Conservation (phyloP, 2,888 invertebrate genomes). For the Girardia tigrina region DNA sequence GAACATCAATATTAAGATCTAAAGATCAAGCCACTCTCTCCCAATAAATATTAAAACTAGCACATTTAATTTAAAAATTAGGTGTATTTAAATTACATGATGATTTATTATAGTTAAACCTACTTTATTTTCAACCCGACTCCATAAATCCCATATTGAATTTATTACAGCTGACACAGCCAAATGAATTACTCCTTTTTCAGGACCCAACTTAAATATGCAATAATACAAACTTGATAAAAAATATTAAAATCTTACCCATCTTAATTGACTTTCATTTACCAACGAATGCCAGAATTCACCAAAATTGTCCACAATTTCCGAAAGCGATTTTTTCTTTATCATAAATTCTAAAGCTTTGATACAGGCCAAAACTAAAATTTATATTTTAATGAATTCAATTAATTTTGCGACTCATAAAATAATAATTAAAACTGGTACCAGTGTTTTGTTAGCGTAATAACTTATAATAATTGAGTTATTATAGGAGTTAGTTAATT, state of each 20-base stretch:
- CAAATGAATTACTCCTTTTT: slow-evolving; percentile 74
- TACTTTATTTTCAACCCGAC: slow-evolving; percentile 62
- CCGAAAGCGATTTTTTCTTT: not conserved
- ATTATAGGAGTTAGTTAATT: too few relatives aligned
- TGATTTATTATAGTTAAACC: not conserved
- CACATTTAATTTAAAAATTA: not conserved
- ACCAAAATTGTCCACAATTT: slow-evolving; percentile 55
- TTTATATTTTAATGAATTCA: too few relatives aligned
- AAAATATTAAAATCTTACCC: slow-evolving; percentile 56
- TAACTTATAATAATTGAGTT: too few relatives aligned
- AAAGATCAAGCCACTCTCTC: too few relatives aligned
- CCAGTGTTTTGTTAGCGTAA: too few relatives aligned
- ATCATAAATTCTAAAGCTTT: slow-evolving; percentile 5
- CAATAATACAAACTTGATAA: not conserved
- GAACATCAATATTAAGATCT: too few relatives aligned
- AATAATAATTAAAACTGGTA: too few relatives aligned
- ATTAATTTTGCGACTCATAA: too few relatives aligned
- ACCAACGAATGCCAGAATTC: slow-evolving; percentile 67
- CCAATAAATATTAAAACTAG: too few relatives aligned
- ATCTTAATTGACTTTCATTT: slow-evolving; percentile 75
- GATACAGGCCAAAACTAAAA: not conserved
- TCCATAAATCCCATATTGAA: slow-evolving; percentile 82
- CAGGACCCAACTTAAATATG: slow-evolving; percentile 62
- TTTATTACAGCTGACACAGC: slow-evolving; percentile 76
- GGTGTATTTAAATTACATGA: too few relatives aligned